Evolutionary conservation across 2,888 invertebrate genomes (phyloP), one percentile per base, ranked within the genome.

Genomic region (Diaphora mendica): DNA sequence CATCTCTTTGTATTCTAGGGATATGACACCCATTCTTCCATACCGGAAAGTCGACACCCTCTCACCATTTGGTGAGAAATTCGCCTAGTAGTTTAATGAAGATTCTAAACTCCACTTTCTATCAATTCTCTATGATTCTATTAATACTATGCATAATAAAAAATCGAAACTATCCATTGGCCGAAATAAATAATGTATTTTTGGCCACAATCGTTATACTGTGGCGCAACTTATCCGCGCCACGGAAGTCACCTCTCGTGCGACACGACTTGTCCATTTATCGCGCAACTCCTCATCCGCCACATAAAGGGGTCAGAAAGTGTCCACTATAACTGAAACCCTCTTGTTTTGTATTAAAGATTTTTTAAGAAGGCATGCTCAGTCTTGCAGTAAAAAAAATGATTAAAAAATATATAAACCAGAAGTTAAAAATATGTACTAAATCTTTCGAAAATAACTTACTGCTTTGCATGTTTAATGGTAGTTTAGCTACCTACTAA

Each of bases 251-350:
- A 83, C 83, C 88, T 89, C 91, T 92, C 91, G 86, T 86, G 88
- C 90, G 87, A 95, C 95, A 95, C 90, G 93, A 92, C 91, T 94
- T 94, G 91, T 92, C 94, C 95, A 95, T 95, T 95, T 93, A 91
- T 91, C 88, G 87, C 83, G 85, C 86, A 85, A 87, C 85, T 86
- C 86, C 87, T 83, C 87, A 86, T 88, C 90, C 89, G 77, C 78
- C 76, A 82, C 78, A 85, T 82, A 88, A 93, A 93, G 91, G 94
- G 93, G 91, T 93, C 89, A 89, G 84, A 86, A 87, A 86, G 84
- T 84, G 83, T 75, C 87, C 84, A 81, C 67, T 71, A 23, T 86
- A 76, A 76, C 73, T 65, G 72, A 82, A 76, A 42, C 82, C 59
- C 68, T 71, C 74, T 77, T 74, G 74, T 75, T 81, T 78, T 70